A percentile compares a stretch with the other conserved stretches of the same genome.
Conservation (phyloP, 2,113 vertebrate genomes). For the Ctenodactylus gundi region DNA sequence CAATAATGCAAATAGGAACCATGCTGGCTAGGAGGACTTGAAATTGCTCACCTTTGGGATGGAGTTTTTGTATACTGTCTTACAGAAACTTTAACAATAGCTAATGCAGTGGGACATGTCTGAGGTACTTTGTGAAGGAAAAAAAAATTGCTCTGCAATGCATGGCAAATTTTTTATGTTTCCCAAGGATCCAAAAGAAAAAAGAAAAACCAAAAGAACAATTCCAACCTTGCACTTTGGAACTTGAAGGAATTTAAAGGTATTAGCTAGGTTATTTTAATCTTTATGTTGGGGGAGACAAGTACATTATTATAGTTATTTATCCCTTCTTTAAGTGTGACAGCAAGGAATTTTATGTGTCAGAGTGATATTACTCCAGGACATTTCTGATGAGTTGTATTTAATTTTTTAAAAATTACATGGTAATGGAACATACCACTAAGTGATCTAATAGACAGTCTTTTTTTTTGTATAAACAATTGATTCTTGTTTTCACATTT, state of each 20-base stretch:
- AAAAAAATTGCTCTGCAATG: not conserved
- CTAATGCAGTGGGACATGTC: not conserved
- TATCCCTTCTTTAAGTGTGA: not conserved
- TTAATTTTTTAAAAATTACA: slow-evolving; percentile 28
- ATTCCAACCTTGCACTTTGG: not conserved
- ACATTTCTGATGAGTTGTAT: not conserved
- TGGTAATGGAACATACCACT: not conserved
- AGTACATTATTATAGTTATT: not conserved
- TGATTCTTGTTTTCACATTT: not conserved
- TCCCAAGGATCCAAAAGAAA: not conserved
- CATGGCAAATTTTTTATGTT: not conserved
- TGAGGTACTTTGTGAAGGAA: not conserved
- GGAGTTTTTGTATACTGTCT: not conserved
- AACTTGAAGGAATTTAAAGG: not conserved
- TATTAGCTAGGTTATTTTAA: slow-evolving; percentile 30
- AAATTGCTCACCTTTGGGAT: not conserved
- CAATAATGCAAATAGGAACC: not conserved
- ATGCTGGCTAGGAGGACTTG: not conserved
- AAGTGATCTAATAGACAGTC: not conserved
- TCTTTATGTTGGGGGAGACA: not conserved
- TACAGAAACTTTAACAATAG: not conserved
- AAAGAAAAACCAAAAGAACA: not conserved
- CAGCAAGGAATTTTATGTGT: not conserved
- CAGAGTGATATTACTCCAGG: not conserved
- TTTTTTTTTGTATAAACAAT: not conserved